Evolutionary conservation across 1,140 invertebrate species (phyloP), one percentile per base, ranked within the genome.

Genomic region (Ceratina japonica): DNA sequence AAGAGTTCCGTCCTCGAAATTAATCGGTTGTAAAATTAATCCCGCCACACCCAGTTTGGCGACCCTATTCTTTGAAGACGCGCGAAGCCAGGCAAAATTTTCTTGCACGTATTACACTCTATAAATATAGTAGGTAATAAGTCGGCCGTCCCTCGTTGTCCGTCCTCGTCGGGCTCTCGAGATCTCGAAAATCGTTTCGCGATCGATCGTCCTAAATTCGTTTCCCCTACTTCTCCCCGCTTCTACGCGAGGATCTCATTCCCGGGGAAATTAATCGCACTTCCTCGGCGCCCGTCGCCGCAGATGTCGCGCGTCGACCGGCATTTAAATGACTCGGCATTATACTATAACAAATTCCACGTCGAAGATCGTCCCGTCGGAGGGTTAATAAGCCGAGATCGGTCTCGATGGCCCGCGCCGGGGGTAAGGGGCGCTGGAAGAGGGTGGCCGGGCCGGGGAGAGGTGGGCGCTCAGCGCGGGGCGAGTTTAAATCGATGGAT

Each of bases 31-130:
- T 87, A 80, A 87, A 88, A 88, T 89, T 89, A 89, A 81, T 87
- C 84, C 63, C 73, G 87, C 83, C 88, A 89, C 88, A 62, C 88
- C 83, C 88, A 80, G 87, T 89, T 87, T 85, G 83, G 73, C 84
- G 80, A 84, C 82, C 79, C 51, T 79, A 64, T 62, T 65, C 72
- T 81, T 63, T 27, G n/a, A 24, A n/a, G 58, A 59, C 58, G 0
- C 3, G 10, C 3, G 24, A 59, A 59, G 24, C 20, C 10, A 59
- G 20, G 58, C 58, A 24, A 59, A 20, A 13, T 24, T 59, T 22
- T 59, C 1, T 5, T 44, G 10, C 20, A 3, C n/a, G 37, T 1
- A 5, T 16, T 24, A 18, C 22, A 10, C 8, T 3, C 4, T n/a
- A 8, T 20, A 64, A 61, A 65, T 27, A 16, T 20, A 20, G 37